These are phyloP conservation scores for Promerops cafer DNA, from an alignment of 2,113 vertebrate genomes.

Conservation along the genomic window DNA sequence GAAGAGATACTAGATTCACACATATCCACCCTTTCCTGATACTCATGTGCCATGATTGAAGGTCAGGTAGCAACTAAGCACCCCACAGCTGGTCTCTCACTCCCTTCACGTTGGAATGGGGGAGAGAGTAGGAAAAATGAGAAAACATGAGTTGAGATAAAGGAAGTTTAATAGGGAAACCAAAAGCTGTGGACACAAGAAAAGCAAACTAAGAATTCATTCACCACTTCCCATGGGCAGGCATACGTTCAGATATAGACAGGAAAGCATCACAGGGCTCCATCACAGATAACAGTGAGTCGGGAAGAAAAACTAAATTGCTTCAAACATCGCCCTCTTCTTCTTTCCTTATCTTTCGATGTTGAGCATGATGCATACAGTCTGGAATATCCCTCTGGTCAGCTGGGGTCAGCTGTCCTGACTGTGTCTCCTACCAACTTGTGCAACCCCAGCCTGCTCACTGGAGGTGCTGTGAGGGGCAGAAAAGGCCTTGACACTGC, in stretches of 20 bases:
- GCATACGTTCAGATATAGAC: not conserved
- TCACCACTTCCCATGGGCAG: not conserved
- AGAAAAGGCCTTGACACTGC: not conserved
- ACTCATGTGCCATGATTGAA: not conserved
- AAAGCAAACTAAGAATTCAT: not conserved
- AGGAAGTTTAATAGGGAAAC: not conserved
- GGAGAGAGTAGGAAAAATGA: not conserved
- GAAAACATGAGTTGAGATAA: not conserved
- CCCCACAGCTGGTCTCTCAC: not conserved
- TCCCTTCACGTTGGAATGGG: not conserved
- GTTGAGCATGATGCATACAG: no score
- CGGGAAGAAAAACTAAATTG: accelerated
- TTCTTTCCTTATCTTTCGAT: not conserved
- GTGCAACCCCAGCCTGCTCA: not conserved
- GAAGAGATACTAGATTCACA: not conserved
- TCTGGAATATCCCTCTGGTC: not conserved
- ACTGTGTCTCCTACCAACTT: not conserved
- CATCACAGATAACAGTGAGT: accelerated
- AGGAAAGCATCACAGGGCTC: not conserved
- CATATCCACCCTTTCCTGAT: not conserved
- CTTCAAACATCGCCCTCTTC: not conserved
- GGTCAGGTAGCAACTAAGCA: no score
- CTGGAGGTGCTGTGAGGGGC: not conserved
- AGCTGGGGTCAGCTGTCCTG: not conserved
- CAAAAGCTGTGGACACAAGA: not conserved